Evolutionary conservation across 2,888 invertebrate species (phyloP).

Genomic region (Idaea dimidiata): DNA sequence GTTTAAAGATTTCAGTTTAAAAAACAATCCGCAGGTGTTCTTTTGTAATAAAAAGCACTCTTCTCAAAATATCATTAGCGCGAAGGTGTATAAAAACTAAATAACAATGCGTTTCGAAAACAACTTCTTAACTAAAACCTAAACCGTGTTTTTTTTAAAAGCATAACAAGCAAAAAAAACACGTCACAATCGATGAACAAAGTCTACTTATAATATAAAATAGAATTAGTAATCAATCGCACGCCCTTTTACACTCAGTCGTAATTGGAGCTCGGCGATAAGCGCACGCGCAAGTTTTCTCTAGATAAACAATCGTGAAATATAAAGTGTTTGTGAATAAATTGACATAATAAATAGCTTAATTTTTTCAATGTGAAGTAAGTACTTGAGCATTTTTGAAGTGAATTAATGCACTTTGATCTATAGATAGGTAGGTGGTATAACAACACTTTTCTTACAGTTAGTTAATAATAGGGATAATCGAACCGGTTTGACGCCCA

Average conservation of each 20-base stretch:
- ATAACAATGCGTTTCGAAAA: too few species aligned
- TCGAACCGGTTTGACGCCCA: too few species aligned
- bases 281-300: background rate
- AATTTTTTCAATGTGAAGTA: background rate
- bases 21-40: too few species aligned
- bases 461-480: too few species aligned
- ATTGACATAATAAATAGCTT: background rate
- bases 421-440: too few species aligned
- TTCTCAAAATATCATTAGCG: too few species aligned
- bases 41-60: too few species aligned
- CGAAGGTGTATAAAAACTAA: too few species aligned
- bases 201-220: conserved; percentile 1
- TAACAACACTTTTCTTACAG: too few species aligned
- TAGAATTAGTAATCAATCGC: background rate
- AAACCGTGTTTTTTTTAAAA: background rate
- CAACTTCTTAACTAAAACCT: too few species aligned
- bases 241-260: background rate
- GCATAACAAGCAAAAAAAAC: conserved; percentile 5
- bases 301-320: background rate
- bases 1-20: too few species aligned
- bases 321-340: background rate
- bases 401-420: too few species aligned
- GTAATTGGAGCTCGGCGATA: background rate
- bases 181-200: conserved; percentile 8
- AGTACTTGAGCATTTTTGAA: background rate